Evolutionary conservation across 2,797 vertebrate species (phyloP), one percentile per base, ranked within the genome.

Genomic region (Todus mexicanus): DNA sequence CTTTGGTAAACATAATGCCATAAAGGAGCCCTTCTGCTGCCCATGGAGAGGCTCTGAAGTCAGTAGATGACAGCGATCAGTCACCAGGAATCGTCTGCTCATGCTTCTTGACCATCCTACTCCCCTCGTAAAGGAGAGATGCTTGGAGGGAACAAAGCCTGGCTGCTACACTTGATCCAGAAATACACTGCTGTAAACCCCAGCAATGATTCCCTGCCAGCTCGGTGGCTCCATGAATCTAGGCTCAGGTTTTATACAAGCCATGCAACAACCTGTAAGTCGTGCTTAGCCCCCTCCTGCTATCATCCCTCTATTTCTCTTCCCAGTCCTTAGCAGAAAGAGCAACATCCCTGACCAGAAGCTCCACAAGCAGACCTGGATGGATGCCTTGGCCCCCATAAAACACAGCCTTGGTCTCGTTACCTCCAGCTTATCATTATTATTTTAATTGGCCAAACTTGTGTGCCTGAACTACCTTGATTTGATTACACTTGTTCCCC

Each of bases 1-100:
- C 79, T 88, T 42, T 84, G 73, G 90, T 65, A 92, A 91, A 93
- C 43, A 77, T 6, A 50, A 11, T 3, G 35, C 70, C 70, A 33
- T 53, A 57, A 88, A 81, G 37, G 59, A 90, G 85, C 63, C 56
- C 73, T 84, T 42, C 73, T 81, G 80, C 83, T 71, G 80, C 86
- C 42, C 76, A 74, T 0, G 0, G 83, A 54, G 73, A 65, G 45
- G 38, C 43, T 65, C 84, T 21, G 68, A 35, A 84, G 54, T 45
- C 69, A 66, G 47, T 0, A 25, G 37, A 27, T 3, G 66, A 86
- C 2, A 50, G 57, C 1, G 1, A 23, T 15, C 4, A 21, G 31
- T 70, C 90, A 75, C 31, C 33, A 22, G 66, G 79, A 47, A 21
- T 63, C 63, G 76, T 71, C 73, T 66, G 56, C 57, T 65, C 7